Percentiles rank a stretch among this genome's conserved stretches.
Evolutionary conservation across 2,888 invertebrate genomes (phyloP).

Genomic region (Hypomecis punctinalis): DNA sequence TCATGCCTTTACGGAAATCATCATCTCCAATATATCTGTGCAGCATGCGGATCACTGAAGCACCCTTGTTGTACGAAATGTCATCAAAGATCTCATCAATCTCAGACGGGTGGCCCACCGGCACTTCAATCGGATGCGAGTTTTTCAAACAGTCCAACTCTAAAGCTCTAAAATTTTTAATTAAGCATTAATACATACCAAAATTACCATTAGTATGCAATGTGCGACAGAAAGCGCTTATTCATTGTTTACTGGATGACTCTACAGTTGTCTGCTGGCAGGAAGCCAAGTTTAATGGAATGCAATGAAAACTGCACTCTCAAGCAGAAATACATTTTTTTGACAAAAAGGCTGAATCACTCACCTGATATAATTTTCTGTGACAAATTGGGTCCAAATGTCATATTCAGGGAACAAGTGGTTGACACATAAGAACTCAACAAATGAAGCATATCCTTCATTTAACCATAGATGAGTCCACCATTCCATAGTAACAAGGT

Average conservation of each 20-base stretch:
- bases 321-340: neutral
- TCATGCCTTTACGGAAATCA: conserved; percentile 97
- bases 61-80: conserved; percentile 98
- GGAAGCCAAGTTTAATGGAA: conserved; percentile 42
- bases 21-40: conserved; percentile 97
- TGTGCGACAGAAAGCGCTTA: conserved; percentile 27
- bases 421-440: conserved; percentile 97
- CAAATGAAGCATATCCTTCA: conserved; percentile 98
- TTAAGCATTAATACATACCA: conserved; percentile 22
- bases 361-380: conserved; percentile 91
- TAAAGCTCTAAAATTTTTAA: conserved; percentile 86
- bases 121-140: conserved; percentile 98
- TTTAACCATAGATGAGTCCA: conserved; percentile 99
- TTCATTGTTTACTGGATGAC: conserved; percentile 48
- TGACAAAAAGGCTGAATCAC: conserved; percentile 24
- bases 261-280: conserved; percentile 49
- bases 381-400: conserved; percentile 98
- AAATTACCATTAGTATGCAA: conserved; percentile 35
- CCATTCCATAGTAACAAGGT: conserved; percentile 99
- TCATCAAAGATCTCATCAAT: conserved; percentile 99
- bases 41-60: conserved; percentile 97
- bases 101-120: conserved; percentile 96
- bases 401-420: conserved; percentile 97
- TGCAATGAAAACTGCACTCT: conserved; percentile 18
- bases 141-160: conserved; percentile 95